Base-by-base conservation (phyloP, 2,888 invertebrate species). In the Alsophila aescularia region DNA sequence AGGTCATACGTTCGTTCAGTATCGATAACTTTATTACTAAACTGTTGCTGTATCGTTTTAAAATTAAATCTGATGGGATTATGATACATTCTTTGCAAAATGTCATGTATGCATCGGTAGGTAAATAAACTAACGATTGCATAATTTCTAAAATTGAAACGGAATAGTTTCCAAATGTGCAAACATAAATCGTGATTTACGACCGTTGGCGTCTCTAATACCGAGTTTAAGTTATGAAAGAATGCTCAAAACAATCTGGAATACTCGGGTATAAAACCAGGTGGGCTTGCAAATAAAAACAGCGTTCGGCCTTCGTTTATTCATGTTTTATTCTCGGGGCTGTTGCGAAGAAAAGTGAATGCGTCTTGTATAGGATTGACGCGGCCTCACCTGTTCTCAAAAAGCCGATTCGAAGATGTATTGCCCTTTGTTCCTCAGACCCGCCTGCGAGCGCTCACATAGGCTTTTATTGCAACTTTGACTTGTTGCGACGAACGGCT, bases 201-300 rank as follows among this genome's bases (percentile, higher is more conserved):
- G 86, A 84, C 64, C 75, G 77, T 69, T 67, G 60, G 66, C 75
- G 82, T 72, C 77, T 85, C 79, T 81, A 83, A 83, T 85, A 79
- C 72, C 65, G 75, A 81, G 77, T 79, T 84, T 79, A 77, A 81
- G 75, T 86, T 86, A 84, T 86, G 86, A 87, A 85, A 81, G 81
- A 86, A 82, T 81, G 67, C 71, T 82, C 67, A 75, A 82, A 85
- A 85, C 85, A 81, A 81, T 81, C 72, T 73, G 74, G 77, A 83
- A 82, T 77, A 75, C 72, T 77, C 81, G 73, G 75, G 67, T 74
- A 77, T 77, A 81, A 83, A 83, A 79, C 81, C 84, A 85, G 85
- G 87, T 87, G 86, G 79, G 81, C 73, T 73, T 65, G 71, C 62
- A 74, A 82, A 79, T 81, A 81, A 83, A 86, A 86, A 79, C 74